phyloP scores from a whole-genome alignment of 2,888 invertebrate species.

The Agrotis ipsilon region DNA sequence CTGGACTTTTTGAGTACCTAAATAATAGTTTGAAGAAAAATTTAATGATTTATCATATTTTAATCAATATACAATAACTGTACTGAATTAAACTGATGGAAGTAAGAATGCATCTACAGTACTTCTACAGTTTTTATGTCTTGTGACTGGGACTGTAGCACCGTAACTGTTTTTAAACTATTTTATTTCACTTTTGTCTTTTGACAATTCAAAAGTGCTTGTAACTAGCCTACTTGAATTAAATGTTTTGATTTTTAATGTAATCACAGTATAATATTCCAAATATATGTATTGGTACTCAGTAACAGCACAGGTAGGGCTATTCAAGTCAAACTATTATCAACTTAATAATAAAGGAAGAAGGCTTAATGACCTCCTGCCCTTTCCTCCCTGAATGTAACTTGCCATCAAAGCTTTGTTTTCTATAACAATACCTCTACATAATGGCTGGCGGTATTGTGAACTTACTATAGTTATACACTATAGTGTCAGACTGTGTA shows the following conservation, averaged over 20 bases:
- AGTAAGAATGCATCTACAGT: too few species aligned
- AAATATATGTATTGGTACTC: constrained; percentile 3
- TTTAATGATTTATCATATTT: background rate
- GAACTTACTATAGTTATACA: constrained; percentile 19
- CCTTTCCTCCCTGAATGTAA: constrained; percentile 49
- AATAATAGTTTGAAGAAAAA: constrained; percentile 9
- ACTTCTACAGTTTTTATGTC: too few species aligned
- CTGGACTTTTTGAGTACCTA: background rate
- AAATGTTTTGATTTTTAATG: too few species aligned
- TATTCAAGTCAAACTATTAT: constrained; percentile 12
- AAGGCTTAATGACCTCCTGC: constrained; percentile 40
- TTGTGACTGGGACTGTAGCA: too few species aligned
- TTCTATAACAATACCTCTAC: constrained; percentile 51
- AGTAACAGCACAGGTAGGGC: background rate
- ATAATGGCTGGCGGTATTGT: constrained; percentile 38
- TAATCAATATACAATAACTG: too few species aligned
- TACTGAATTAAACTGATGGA: too few species aligned
- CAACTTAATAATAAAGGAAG: constrained; percentile 8
- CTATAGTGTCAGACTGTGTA: constrained; percentile 6
- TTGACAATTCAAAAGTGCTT: too few species aligned
- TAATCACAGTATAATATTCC: background rate
- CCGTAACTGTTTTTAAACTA: too few species aligned
- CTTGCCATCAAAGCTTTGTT: constrained; percentile 51
- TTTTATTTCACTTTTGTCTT: too few species aligned
- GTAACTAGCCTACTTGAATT: too few species aligned